phyloP scores from a whole-genome alignment of 2,888 invertebrate species.

The Pseudococcus jackbeardsleyi region DNA sequence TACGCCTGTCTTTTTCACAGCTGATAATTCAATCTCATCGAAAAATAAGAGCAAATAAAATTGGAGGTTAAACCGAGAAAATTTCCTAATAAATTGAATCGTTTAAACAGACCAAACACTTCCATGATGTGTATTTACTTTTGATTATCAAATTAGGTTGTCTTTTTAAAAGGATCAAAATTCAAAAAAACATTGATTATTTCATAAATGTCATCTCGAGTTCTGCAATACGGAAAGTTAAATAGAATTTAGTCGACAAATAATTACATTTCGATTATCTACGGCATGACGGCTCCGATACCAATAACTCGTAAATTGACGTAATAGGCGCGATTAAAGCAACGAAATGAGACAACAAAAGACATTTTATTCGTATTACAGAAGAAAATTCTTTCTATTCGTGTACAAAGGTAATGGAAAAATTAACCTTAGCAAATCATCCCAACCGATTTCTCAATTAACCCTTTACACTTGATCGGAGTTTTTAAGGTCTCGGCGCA shows the following conservation, averaged over 20 bases:
- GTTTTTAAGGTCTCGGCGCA: not conserved
- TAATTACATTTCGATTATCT: conserved; percentile 18
- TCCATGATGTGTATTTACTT: not conserved
- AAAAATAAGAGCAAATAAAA: no score
- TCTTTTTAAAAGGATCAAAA: not conserved
- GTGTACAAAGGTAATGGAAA: not conserved
- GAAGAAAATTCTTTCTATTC: not conserved
- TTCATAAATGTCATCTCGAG: conserved; percentile 14
- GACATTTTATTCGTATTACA: conserved; percentile 4
- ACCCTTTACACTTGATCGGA: conserved; percentile 12
- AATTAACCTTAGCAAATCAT: conserved; percentile 23
- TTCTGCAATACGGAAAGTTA: conserved; percentile 10
- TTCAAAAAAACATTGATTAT: not conserved
- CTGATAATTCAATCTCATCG: no score
- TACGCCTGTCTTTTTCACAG: no score
- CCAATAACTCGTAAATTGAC: not conserved
- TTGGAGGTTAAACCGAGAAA: no score
- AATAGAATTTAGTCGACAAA: conserved; percentile 2
- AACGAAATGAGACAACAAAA: not conserved
- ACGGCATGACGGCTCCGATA: not conserved
- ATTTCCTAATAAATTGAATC: no score
- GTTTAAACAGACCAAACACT: no score
- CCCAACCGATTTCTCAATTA: not conserved
- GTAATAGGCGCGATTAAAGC: not conserved
- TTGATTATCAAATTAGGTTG: not conserved